Percentiles rank a stretch among this genome's conserved stretches.
These are phyloP conservation scores for Drosophila tripunctata DNA, from an alignment of 2,888 invertebrate genomes.

Conservation along the genomic window DNA sequence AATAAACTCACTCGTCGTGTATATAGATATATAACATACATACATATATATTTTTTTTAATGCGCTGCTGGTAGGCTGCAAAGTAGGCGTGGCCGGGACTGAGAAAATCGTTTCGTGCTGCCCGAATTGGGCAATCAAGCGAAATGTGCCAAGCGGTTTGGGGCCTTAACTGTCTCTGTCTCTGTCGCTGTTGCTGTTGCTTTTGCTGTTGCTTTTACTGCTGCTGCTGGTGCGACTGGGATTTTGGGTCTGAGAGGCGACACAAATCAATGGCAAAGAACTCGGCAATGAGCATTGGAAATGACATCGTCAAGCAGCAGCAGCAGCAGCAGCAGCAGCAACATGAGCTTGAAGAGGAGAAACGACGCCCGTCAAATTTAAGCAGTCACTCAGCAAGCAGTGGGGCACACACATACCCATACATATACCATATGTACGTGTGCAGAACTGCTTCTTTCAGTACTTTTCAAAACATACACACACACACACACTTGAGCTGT, in stretches of 20 bases:
- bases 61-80: slow-evolving; percentile 45
- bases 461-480: background rate
- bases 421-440: slow-evolving; percentile 6
- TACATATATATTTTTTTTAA: slow-evolving; percentile 48
- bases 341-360: background rate
- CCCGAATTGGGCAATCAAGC: slow-evolving; percentile 74
- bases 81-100: slow-evolving; percentile 27
- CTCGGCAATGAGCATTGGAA: slow-evolving; percentile 60
- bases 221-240: background rate
- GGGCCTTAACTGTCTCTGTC: slow-evolving; percentile 39
- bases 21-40: background rate
- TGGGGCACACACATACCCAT: no score
- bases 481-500: slow-evolving; percentile 7
- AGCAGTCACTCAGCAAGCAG: slow-evolving; percentile 49
- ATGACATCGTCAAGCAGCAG: slow-evolving; percentile 42
- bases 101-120: slow-evolving; percentile 45
- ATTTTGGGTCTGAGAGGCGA: slow-evolving; percentile 33
- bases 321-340: slow-evolving; percentile 4
- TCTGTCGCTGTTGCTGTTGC: background rate
- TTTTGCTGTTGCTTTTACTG: background rate
- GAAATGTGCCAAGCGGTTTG: slow-evolving; percentile 63
- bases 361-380: slow-evolving; percentile 61
- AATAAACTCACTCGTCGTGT: background rate
- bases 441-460: slow-evolving; percentile 11
- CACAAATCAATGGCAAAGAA: slow-evolving; percentile 62